Conservation (phyloP, 2,797 vertebrate genomes). For the Columba guinea region DNA sequence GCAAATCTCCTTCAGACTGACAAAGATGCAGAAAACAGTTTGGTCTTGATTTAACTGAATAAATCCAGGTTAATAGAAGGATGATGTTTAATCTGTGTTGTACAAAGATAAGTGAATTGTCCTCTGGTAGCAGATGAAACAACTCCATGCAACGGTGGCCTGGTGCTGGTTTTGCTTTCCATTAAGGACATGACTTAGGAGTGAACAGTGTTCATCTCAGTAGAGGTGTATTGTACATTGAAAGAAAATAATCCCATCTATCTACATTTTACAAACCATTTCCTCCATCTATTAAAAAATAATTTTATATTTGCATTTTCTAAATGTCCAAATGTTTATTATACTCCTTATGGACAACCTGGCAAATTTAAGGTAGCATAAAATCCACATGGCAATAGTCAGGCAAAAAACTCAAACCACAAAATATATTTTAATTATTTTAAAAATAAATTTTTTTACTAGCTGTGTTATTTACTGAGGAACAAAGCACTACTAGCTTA, state of each 20-base stretch:
- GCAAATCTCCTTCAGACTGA: not conserved
- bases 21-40: not conserved
- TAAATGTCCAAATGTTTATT: slow-evolving; percentile 15
- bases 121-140: not conserved
- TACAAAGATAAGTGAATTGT: not conserved
- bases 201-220: not conserved
- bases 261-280: slow-evolving; percentile 10
- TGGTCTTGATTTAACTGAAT: not conserved
- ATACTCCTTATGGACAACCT: not conserved
- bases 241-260: slow-evolving; percentile 15
- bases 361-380: slow-evolving; percentile 10
- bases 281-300: not conserved
- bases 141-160: not conserved
- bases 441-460: not conserved
- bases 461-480: not conserved
- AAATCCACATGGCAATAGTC: not conserved
- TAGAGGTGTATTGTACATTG: not conserved
- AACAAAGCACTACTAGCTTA: not conserved
- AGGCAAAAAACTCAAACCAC: not conserved
- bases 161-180: not conserved
- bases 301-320: not conserved
- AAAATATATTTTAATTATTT: not conserved
- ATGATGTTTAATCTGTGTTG: not conserved
- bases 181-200: not conserved
- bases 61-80: not conserved